These are phyloP conservation scores for Archips xylosteana DNA, from an alignment of 2,888 invertebrate species.

Conservation along the genomic window DNA sequence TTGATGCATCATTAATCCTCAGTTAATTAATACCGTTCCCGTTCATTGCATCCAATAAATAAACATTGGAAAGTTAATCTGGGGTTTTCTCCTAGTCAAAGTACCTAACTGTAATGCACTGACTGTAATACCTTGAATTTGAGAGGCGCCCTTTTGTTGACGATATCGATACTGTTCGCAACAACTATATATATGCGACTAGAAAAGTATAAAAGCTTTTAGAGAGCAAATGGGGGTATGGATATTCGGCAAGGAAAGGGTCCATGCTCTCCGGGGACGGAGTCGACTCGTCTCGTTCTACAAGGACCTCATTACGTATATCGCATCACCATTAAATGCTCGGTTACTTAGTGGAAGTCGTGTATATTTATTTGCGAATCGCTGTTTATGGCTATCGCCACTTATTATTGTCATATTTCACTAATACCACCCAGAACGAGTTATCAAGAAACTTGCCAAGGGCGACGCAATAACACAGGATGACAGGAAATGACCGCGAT, in stretches of 20 bases:
- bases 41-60: constrained; percentile 48
- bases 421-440: too few relatives aligned
- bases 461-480: too few relatives aligned
- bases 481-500: too few relatives aligned
- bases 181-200: constrained; percentile 42
- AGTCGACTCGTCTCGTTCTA: constrained; percentile 47
- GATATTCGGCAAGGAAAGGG: constrained; percentile 60
- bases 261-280: constrained; percentile 57
- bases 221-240: constrained; percentile 58
- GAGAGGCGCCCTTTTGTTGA: constrained; percentile 50
- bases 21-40: constrained; percentile 52
- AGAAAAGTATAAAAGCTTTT: constrained; percentile 60
- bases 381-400: too few relatives aligned
- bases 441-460: too few relatives aligned
- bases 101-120: neutral
- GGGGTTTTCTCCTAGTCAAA: neutral
- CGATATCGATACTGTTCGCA: constrained; percentile 56
- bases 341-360: constrained; percentile 14
- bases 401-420: too few relatives aligned
- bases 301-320: constrained; percentile 58
- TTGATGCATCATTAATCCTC: constrained; percentile 64
- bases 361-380: neutral
- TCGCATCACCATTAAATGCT: constrained; percentile 44
- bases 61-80: constrained; percentile 33
- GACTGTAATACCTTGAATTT: constrained; percentile 45